Evolutionary conservation across 2,888 invertebrate species (phyloP), one percentile per base, ranked within the genome.

Genomic region (Lathronympha strigana): DNA sequence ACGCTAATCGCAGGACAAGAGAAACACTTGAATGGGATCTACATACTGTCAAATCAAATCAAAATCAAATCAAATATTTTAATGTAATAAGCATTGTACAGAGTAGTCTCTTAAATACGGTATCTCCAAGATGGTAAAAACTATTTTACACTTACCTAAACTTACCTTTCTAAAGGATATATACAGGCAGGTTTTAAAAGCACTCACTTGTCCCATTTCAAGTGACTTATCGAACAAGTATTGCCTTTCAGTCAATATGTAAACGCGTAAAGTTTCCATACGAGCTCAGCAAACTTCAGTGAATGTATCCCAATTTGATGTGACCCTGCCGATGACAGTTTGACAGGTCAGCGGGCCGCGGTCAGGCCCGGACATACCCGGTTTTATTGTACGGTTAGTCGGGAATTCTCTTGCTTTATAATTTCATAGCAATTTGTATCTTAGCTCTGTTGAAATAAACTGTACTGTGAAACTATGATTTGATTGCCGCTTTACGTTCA

Each of bases 271-370:
- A 36, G 31, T 53, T 53, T n/a, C 33, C 19, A 21, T n/a, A n/a
- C 13, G 19, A 4, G 6, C 21, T n/a, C 4, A 28, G 11, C 36
- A 54, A 54, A 54, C 53, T 54, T 54, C 9, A 54, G 53, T 54
- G 43, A 45, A 60, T 60, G 58, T 47, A 60, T 60, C 36, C 31
- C 36, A 49, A 15, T 47, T 60, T 60, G 53, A 61, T 17, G 49
- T 49, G 13, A 61, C 21, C 23, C 66, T 61, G 66, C 49, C 31
- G 47, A 38, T 61, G 66, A 61, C 66, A 66, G 60, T 53, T 66
- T 66, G 66, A 61, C 66, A 40, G 66, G n/a, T 53, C 2, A 11
- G 21, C 33, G 33, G 13, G 51, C 33, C 19, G 53, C 53, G 61
- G 61, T 60, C 53, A 31, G 3, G 13, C 15, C 51, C 23, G 40